phyloP scores from a whole-genome alignment of 2,888 invertebrate genomes.

The Micoletzkya japonica region DNA sequence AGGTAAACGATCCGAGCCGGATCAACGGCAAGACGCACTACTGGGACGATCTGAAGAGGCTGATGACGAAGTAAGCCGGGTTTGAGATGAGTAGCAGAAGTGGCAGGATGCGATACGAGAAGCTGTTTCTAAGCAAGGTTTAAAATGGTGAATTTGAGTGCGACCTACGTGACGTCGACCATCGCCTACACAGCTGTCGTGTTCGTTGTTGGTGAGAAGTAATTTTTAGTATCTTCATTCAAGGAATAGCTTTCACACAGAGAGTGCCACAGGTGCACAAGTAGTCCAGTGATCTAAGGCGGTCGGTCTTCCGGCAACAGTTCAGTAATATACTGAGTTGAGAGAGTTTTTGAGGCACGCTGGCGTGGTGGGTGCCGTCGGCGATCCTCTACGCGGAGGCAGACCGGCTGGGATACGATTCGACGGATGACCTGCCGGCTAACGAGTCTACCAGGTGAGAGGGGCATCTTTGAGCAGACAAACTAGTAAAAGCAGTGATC shows the following conservation, averaged over 20 bases:
- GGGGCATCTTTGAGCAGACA: background rate
- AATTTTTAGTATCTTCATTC: background rate
- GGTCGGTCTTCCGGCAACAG: background rate
- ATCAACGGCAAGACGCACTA: background rate
- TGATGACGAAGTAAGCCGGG: background rate
- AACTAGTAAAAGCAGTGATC: background rate
- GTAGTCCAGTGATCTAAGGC: background rate
- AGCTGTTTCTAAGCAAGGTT: background rate
- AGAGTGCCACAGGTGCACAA: background rate
- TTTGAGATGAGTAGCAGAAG: conserved; percentile 6
- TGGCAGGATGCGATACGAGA: background rate
- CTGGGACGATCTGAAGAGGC: background rate
- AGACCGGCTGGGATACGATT: conserved; percentile 34
- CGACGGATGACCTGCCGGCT: conserved; percentile 27
- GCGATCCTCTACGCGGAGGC: conserved; percentile 49
- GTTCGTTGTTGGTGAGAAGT: conserved; percentile 86
- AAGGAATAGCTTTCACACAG: background rate
- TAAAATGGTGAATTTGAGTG: conserved; percentile 68
- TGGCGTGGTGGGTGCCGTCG: conserved; percentile 75
- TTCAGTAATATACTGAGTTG: background rate
- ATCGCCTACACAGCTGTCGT: conserved; percentile 94
- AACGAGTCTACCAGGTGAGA: background rate
- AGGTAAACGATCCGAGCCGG: too few species aligned
- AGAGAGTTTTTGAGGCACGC: background rate
- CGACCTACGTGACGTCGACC: conserved; percentile 89